phyloP scores from a whole-genome alignment of 2,797 vertebrate species.

The Coluber constrictor region DNA sequence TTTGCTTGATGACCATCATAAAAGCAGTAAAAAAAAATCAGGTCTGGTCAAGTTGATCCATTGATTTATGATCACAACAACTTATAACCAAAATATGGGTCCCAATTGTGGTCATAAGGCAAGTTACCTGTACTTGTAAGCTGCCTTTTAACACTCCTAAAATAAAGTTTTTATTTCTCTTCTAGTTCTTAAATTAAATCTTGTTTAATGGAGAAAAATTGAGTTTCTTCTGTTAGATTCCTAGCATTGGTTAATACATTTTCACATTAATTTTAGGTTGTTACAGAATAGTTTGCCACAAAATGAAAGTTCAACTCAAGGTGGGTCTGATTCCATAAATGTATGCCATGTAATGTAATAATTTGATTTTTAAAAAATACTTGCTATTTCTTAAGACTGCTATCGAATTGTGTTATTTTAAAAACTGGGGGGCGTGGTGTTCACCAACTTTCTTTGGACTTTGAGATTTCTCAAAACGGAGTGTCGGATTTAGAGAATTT shows the following conservation, averaged over 20 bases:
- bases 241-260: neutral
- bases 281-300: constrained; percentile 71
- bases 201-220: neutral
- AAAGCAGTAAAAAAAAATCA: neutral
- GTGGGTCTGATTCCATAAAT: constrained; percentile 55
- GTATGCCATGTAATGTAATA: neutral
- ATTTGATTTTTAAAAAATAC: neutral
- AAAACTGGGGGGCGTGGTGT: neutral
- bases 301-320: constrained; percentile 50
- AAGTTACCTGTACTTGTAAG: neutral
- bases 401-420: neutral
- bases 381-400: neutral
- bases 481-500: neutral
- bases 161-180: neutral
- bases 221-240: neutral
- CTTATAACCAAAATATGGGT: neutral
- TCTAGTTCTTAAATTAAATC: neutral
- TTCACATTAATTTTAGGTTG: constrained; percentile 60
- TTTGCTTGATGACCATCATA: neutral
- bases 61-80: neutral
- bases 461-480: neutral
- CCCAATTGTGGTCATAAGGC: neutral
- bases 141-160: neutral
- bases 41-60: neutral
- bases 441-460: neutral